Evolutionary conservation across 2,888 invertebrate genomes (phyloP).

Genomic region (Pyrochroa serraticornis): DNA sequence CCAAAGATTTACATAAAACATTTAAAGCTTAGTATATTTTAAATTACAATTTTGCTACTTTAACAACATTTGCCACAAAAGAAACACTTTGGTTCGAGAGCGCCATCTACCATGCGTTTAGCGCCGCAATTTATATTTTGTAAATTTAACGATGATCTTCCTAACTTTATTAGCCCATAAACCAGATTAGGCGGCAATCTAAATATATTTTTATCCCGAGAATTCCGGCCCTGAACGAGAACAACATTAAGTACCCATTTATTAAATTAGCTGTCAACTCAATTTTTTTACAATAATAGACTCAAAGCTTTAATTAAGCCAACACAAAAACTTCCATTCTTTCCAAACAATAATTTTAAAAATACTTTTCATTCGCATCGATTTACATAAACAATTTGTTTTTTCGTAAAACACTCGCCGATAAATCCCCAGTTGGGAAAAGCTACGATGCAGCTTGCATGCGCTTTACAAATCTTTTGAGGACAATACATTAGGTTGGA

Average conservation of each 20-base stretch:
- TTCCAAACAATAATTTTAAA: too few species aligned
- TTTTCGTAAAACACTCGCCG: neutral
- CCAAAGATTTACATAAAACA: slow-evolving; percentile 29
- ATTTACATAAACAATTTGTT: slow-evolving; percentile 3
- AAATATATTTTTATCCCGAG: neutral
- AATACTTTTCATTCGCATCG: too few species aligned
- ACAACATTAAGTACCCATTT: too few species aligned
- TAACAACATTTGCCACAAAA: slow-evolving; percentile 5
- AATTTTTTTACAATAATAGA: too few species aligned
- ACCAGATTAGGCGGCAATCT: slow-evolving; percentile 2
- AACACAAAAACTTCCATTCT: too few species aligned
- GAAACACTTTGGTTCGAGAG: neutral
- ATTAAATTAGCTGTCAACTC: too few species aligned
- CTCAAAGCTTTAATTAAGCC: too few species aligned
- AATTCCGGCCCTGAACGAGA: too few species aligned
- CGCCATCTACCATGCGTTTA: neutral
- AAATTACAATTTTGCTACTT: slow-evolving; percentile 7
- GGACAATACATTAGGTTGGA: slow-evolving; percentile 24
- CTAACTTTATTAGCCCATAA: slow-evolving; percentile 3
- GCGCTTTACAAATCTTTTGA: slow-evolving; percentile 20
- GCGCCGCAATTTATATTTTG: neutral
- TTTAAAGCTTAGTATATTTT: slow-evolving; percentile 13
- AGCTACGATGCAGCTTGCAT: slow-evolving; percentile 15
- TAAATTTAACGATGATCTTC: neutral
- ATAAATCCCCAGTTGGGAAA: neutral